Percentiles rank a stretch among this genome's conserved stretches.
phyloP scores from a whole-genome alignment of 1,140 invertebrate species.

The Lineus longissimus region DNA sequence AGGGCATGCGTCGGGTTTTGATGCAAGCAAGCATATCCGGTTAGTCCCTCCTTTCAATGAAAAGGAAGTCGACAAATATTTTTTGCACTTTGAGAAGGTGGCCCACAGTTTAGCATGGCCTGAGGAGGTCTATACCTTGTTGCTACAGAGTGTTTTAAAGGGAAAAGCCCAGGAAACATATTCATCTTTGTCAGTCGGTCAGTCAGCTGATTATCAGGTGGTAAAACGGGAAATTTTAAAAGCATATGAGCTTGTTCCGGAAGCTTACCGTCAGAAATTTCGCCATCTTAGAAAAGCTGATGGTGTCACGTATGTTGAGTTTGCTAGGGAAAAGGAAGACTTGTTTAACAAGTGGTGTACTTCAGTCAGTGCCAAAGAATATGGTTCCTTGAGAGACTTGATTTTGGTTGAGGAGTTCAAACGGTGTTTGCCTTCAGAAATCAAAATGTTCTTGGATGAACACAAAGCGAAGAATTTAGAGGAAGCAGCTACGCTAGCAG shows the following conservation, averaged over 20 bases:
- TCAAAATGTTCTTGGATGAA: constrained; percentile 19
- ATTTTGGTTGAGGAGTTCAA: constrained; percentile 27
- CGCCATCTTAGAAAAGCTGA: constrained; percentile 14
- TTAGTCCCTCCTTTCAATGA: constrained; percentile 19
- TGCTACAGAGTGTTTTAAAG: constrained; percentile 21
- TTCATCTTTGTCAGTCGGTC: constrained; percentile 10
- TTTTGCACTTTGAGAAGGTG: constrained; percentile 23
- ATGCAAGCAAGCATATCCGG: constrained; percentile 19
- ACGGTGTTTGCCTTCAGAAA: constrained; percentile 10
- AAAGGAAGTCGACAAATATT: constrained; percentile 27
- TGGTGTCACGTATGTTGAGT: constrained; percentile 22
- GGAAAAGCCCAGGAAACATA: constrained; percentile 18
- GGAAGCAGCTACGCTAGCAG: constrained; percentile 10
- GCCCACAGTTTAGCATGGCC: constrained; percentile 20
- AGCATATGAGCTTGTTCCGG: constrained; percentile 28
- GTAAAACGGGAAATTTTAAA: constrained; percentile 23
- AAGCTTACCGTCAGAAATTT: constrained; percentile 25
- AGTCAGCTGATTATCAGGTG: constrained; percentile 17
- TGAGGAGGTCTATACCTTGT: constrained; percentile 11
- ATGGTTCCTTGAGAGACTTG: constrained; percentile 20
- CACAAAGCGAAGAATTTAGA: constrained; percentile 16
- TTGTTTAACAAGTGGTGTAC: constrained; percentile 23
- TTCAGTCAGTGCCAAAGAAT: constrained; percentile 13
- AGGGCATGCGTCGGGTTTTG: no score
- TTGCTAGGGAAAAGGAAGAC: constrained; percentile 22